These are phyloP conservation scores for Glyphotaelius pellucidus DNA, from an alignment of 2,888 invertebrate species.

Conservation along the genomic window DNA sequence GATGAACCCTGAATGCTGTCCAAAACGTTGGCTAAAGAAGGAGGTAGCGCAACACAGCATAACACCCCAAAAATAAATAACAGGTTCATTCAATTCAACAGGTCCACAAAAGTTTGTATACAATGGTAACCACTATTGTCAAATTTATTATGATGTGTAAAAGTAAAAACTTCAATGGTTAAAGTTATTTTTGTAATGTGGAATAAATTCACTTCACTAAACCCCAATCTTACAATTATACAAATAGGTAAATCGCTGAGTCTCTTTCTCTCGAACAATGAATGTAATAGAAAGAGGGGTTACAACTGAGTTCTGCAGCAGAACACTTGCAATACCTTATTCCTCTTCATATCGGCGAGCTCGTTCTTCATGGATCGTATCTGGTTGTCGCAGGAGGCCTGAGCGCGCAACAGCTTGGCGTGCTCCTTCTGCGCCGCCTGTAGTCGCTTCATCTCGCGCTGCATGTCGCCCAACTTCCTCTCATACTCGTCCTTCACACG, in stretches of 20 bases:
- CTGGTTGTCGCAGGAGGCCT: constrained; percentile 86
- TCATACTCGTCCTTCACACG: constrained; percentile 94
- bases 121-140: not conserved
- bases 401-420: constrained; percentile 88
- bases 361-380: constrained; percentile 85
- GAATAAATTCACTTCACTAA: not conserved
- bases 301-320: not conserved
- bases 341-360: constrained; percentile 88
- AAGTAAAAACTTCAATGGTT: not conserved
- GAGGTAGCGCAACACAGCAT: no score
- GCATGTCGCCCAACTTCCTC: constrained; percentile 88
- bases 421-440: constrained; percentile 94
- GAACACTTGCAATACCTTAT: constrained; percentile 79
- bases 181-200: not conserved
- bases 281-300: not conserved
- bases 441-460: constrained; percentile 89
- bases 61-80: no score
- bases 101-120: no score
- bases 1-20: no score
- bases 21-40: no score
- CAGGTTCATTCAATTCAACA: no score
- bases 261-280: not conserved
- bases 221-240: no score
- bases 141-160: no score
- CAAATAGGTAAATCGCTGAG: not conserved